Conservation (phyloP, 92 coral and sea anemone species). For the Scolanthus callimorphus region DNA sequence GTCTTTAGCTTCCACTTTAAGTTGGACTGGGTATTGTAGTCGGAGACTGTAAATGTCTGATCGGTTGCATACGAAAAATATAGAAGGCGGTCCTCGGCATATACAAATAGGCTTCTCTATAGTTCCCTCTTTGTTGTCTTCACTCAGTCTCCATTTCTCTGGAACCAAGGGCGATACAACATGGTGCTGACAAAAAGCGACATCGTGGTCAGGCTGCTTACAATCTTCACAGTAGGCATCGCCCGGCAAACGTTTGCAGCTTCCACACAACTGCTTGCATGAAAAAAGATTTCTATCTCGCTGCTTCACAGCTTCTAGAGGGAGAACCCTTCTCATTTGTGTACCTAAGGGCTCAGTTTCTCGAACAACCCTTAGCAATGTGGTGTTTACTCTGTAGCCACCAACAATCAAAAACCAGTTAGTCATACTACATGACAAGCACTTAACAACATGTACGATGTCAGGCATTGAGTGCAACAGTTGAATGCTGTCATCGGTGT, state of each 20-base stretch:
- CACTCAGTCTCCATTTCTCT: slow-evolving; percentile 37
- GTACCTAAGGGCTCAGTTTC: slow-evolving; percentile 25
- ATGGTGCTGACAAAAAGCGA: slow-evolving; percentile 17
- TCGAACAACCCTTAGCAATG: slow-evolving; percentile 14
- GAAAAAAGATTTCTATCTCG: slow-evolving; percentile 17
- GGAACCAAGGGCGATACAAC: slow-evolving; percentile 38
- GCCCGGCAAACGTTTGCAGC: slow-evolving; percentile 16
- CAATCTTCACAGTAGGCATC: slow-evolving; percentile 10
- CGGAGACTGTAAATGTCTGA: slow-evolving; percentile 30
- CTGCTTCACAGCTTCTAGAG: slow-evolving; percentile 32
- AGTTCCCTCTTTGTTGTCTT: slow-evolving; percentile 19
- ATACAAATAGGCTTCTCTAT: slow-evolving; percentile 36
- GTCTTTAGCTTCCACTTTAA: slow-evolving; percentile 20
- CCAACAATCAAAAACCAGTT: slow-evolving; percentile 23
- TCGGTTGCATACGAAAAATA: slow-evolving; percentile 32
- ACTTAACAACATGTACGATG: slow-evolving; percentile 17
- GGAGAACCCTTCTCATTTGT: slow-evolving; percentile 19
- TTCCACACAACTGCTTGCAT: slow-evolving; percentile 9
- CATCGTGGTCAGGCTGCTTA: slow-evolving; percentile 12
- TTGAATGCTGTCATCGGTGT: slow-evolving; percentile 10
- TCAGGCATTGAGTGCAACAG: slow-evolving; percentile 21
- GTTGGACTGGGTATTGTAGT: slow-evolving; percentile 29
- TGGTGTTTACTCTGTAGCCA: slow-evolving; percentile 23
- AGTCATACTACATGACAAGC: slow-evolving; percentile 16
- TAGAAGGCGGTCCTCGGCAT: slow-evolving; percentile 38